Conservation (phyloP, 2,888 invertebrate species). For the Lathronympha strigana region DNA sequence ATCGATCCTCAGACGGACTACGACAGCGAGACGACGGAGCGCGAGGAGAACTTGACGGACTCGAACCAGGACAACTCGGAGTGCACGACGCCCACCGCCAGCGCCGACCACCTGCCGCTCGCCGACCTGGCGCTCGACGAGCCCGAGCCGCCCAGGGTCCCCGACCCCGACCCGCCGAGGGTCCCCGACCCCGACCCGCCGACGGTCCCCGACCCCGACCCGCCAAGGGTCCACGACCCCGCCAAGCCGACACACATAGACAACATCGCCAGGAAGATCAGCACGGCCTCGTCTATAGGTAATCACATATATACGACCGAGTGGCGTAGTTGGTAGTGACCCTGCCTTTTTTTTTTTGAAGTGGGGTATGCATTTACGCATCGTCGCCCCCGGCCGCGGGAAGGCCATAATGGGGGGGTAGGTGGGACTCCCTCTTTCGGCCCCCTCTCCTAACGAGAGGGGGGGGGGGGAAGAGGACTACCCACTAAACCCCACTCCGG, state of each 20-base stretch:
- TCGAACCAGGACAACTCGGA: conserved; percentile 82
- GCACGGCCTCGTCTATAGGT: conserved; percentile 79
- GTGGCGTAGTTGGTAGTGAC: no score
- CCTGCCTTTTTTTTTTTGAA: no score
- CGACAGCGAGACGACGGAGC: conserved; percentile 80
- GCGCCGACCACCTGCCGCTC: conserved; percentile 75
- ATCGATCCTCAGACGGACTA: conserved; percentile 69
- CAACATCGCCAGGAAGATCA: conserved; percentile 67
- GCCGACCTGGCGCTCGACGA: conserved; percentile 70
- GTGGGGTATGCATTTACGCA: no score
- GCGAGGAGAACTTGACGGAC: conserved; percentile 80
- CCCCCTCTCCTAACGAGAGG: no score
- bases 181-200: conserved; percentile 37
- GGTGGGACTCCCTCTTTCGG: no score
- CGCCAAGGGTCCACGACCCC: conserved; percentile 35
- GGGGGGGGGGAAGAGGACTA: no score
- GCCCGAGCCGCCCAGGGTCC: conserved; percentile 43
- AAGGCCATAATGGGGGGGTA: no score
- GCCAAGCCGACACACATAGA: conserved; percentile 50
- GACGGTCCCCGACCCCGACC: conserved; percentile 42
- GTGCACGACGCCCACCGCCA: conserved; percentile 81
- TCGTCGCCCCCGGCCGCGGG: no score
- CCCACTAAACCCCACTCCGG: no score
- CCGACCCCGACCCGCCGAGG: conserved; percentile 41
- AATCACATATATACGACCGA: neutral